A percentile compares a stretch with the other conserved stretches of the same genome.
These are phyloP conservation scores for Erpornis zantholeuca DNA, from an alignment of 2,113 vertebrate genomes.

Conservation along the genomic window DNA sequence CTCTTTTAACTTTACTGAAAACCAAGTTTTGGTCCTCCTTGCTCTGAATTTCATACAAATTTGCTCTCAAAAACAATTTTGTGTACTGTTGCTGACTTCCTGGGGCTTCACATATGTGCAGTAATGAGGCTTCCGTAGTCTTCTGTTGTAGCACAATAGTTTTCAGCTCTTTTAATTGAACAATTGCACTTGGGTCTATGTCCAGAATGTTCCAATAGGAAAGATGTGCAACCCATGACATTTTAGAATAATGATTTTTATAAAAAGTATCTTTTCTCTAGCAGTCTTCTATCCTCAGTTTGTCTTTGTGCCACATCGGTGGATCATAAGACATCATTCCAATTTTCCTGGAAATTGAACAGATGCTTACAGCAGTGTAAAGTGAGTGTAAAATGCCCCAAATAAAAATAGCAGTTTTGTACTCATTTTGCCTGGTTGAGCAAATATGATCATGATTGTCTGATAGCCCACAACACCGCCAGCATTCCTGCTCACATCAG, in stretches of 20 bases:
- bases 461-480: neutral
- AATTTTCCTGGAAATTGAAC: slow-evolving; percentile 25
- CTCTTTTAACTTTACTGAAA: neutral
- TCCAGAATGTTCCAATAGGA: neutral
- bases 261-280: neutral
- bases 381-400: neutral
- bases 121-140: neutral
- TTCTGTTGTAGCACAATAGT: neutral
- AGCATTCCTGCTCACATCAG: neutral
- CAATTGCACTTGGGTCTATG: neutral
- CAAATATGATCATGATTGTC: neutral
- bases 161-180: neutral
- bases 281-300: neutral
- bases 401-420: neutral
- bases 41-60: slow-evolving; percentile 29
- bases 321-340: neutral
- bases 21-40: neutral
- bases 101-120: neutral
- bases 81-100: neutral
- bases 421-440: neutral
- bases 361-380: neutral
- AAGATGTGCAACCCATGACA: neutral
- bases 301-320: neutral
- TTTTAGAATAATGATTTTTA: neutral
- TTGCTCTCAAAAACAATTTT: neutral